Base-by-base conservation (phyloP, 2,113 vertebrate genomes). In the Macrotus californicus region DNA sequence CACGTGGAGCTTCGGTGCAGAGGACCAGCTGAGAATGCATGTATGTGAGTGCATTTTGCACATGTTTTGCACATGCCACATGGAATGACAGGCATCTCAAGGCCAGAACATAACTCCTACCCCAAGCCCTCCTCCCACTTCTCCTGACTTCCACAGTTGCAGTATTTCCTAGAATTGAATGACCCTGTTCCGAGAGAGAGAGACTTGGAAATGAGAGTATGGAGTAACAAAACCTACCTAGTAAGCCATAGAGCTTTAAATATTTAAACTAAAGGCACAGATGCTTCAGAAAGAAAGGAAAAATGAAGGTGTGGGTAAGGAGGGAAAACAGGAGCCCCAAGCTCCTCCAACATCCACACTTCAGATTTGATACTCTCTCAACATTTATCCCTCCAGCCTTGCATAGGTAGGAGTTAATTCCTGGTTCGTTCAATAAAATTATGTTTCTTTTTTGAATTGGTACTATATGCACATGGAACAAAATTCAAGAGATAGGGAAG, bases 1-100 rank as follows among this genome's bases (percentile, higher is more conserved):
- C 98, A 98, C 98, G 97, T 98, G 98, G 97, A 89, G 13, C 96
- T 91, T 34, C 96, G 79, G 54, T 95, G 96, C 82, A 93, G 87
- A 34, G 82, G 84, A 50, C 83, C 91, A 95, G 18, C 72, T 79
- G 95, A 84, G 88, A 87, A 64, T 31, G 61, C 2, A 61, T 4
- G 31, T 36, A 46, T n/a, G 31, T 29, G 67, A 69, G 36, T 24
- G 31, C 9, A 3, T 59, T 64, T 29, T 31, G 26, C 29, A 5
- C 61, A 31, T 6, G 61, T 59, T 64, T 29, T 31, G 26, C 29
- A 5, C 61, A 31, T 6, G 61, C 61, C 26, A 31, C 29, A 1
- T 26, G 12, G 61, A 64, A 6, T 61, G 59, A 61, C 59, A 26
- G 59, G 10, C 2, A 11, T 10, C 59, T 24, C 24, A 12, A 61